These are phyloP conservation scores for Danio aesculapii DNA, from an alignment of 2,797 vertebrate species.

Conservation along the genomic window DNA sequence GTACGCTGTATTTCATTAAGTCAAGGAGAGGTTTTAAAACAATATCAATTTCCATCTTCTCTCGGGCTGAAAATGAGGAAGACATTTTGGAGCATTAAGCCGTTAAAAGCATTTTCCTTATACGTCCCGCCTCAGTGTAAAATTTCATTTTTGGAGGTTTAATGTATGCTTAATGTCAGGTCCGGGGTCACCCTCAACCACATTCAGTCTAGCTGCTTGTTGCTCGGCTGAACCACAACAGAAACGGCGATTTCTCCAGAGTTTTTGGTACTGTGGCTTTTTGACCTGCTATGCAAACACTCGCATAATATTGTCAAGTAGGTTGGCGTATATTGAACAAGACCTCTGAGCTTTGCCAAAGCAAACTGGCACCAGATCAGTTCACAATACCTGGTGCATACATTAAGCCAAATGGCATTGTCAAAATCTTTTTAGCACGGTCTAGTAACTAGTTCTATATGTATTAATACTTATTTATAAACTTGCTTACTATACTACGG, in stretches of 20 bases:
- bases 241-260: slow-evolving; percentile 39
- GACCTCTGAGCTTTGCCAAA: slow-evolving; percentile 11
- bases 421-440: background rate
- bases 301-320: slow-evolving; percentile 16
- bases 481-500: no score
- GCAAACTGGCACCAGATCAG: slow-evolving; percentile 29
- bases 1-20: slow-evolving; percentile 42
- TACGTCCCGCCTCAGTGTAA: slow-evolving; percentile 55
- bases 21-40: slow-evolving; percentile 14
- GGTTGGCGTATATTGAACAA: slow-evolving; percentile 7
- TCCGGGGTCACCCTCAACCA: slow-evolving; percentile 64
- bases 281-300: slow-evolving; percentile 52
- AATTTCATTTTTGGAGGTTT: slow-evolving; percentile 68
- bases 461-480: no score
- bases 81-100: slow-evolving; percentile 62
- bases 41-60: slow-evolving; percentile 58
- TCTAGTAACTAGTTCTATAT: no score
- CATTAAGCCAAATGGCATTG: slow-evolving; percentile 1
- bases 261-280: slow-evolving; percentile 35
- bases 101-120: slow-evolving; percentile 66
- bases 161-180: slow-evolving; percentile 70
- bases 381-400: slow-evolving; percentile 28
- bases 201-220: slow-evolving; percentile 27
- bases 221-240: slow-evolving; percentile 34
- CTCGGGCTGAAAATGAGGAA: slow-evolving; percentile 61